These are phyloP conservation scores for Drosophila meridiana DNA, from an alignment of 2,888 invertebrate species.

Conservation along the genomic window DNA sequence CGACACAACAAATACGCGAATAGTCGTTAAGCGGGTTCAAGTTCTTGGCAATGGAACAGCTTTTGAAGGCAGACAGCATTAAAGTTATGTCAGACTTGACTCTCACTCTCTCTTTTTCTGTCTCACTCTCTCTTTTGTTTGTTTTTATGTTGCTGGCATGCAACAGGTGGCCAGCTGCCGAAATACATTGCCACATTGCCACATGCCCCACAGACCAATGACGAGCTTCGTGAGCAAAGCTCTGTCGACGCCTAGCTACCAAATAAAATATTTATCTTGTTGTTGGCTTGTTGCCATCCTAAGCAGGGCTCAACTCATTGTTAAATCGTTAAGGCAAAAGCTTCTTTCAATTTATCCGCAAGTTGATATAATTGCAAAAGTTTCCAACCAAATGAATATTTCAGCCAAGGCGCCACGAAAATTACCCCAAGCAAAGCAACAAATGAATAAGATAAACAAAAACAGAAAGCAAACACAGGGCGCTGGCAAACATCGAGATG, in stretches of 20 bases:
- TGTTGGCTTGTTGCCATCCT: background rate
- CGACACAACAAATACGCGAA: conserved; percentile 19
- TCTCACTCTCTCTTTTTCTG: conserved; percentile 5
- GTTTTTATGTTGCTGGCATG: conserved; percentile 29
- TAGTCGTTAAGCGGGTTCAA: conserved; percentile 66
- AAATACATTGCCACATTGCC: conserved; percentile 36
- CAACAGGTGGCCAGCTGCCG: conserved; percentile 62
- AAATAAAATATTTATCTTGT: background rate
- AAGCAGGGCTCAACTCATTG: conserved; percentile 5
- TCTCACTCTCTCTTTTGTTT: conserved; percentile 6
- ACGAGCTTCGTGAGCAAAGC: conserved; percentile 32
- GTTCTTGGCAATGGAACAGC: conserved; percentile 71
- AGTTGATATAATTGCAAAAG: conserved; percentile 27
- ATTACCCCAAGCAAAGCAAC: background rate
- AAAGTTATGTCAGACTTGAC: conserved; percentile 60
- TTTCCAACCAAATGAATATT: conserved; percentile 8
- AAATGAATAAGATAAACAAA: conserved; percentile 30
- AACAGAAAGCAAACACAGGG: background rate
- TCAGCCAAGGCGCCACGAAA: background rate
- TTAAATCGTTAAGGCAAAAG: conserved; percentile 27
- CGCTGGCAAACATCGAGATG: background rate
- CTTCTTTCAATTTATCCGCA: conserved; percentile 15
- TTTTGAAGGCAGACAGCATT: conserved; percentile 52
- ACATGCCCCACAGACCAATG: conserved; percentile 15
- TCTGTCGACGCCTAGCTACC: conserved; percentile 41